These are phyloP conservation scores for Palloptera scutellata DNA, from an alignment of 2,888 invertebrate genomes.

Conservation along the genomic window DNA sequence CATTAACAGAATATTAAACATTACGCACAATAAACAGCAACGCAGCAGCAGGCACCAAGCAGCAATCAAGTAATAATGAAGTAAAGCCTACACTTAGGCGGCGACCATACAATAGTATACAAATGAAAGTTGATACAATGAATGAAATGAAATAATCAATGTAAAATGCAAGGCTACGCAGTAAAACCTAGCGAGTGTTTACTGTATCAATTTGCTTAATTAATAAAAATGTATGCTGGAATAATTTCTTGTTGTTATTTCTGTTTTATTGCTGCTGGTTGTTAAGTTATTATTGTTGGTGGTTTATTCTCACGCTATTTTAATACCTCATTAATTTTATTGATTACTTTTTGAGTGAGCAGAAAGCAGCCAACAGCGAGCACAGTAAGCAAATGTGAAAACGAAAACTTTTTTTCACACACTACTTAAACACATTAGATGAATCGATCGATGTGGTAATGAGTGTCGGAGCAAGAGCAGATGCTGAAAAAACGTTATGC, in stretches of 20 bases:
- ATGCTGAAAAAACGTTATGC: too few species aligned
- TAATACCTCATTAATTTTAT: constrained; percentile 33
- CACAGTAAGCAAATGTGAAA: not conserved
- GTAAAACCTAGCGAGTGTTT: constrained; percentile 18
- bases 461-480: too few species aligned
- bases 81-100: constrained; percentile 19
- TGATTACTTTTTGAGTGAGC: constrained; percentile 24
- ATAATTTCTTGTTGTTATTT: not conserved
- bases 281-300: not conserved
- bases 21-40: not conserved
- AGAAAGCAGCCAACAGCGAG: too few species aligned
- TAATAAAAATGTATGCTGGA: constrained; percentile 25
- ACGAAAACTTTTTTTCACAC: not conserved
- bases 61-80: not conserved
- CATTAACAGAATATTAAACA: not conserved
- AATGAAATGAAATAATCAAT: constrained; percentile 6
- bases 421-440: not conserved
- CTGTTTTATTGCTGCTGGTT: not conserved
- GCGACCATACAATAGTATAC: not conserved
- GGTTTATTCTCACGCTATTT: constrained; percentile 1
- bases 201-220: constrained; percentile 34
- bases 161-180: constrained; percentile 4
- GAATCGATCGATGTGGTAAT: too few species aligned
- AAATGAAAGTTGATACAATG: constrained; percentile 9
- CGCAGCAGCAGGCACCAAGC: not conserved